These are phyloP conservation scores for Lampris incognitus DNA, from an alignment of 2,113 vertebrate genomes.

Conservation along the genomic window DNA sequence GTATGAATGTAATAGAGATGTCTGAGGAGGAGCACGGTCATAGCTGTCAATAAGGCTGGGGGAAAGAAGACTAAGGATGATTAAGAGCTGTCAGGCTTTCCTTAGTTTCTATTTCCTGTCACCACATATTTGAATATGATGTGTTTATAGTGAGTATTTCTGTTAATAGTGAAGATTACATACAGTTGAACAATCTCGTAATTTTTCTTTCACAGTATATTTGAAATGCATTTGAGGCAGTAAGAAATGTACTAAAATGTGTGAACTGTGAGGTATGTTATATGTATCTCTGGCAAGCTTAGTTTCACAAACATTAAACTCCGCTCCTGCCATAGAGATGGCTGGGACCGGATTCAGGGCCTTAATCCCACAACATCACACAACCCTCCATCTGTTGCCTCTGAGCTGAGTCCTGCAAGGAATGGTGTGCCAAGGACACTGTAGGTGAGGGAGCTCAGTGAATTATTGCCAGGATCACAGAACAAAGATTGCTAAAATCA, in stretches of 20 bases:
- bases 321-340: constrained; percentile 79
- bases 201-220: background rate
- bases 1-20: constrained; percentile 36
- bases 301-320: constrained; percentile 81
- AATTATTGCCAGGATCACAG: constrained; percentile 75
- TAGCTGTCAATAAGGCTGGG: constrained; percentile 26
- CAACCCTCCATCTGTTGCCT: constrained; percentile 87
- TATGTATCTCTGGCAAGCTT: constrained; percentile 72
- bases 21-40: constrained; percentile 45
- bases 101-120: constrained; percentile 8
- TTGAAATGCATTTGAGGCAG: background rate
- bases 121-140: background rate
- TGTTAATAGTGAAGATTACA: background rate
- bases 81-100: constrained; percentile 6
- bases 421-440: constrained; percentile 84
- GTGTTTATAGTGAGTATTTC: background rate
- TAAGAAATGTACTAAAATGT: constrained; percentile 10
- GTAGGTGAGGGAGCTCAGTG: constrained; percentile 80
- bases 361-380: constrained; percentile 86
- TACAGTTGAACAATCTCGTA: background rate
- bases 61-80: constrained; percentile 11
- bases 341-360: constrained; percentile 81
- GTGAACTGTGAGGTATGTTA: constrained; percentile 50
- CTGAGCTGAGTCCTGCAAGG: constrained; percentile 80
- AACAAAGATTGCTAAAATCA: constrained; percentile 70